A percentile compares a stretch with the other conserved stretches of the same genome.
phyloP scores from a whole-genome alignment of 1,140 invertebrate genomes.

The Laodelphax striatellus region DNA sequence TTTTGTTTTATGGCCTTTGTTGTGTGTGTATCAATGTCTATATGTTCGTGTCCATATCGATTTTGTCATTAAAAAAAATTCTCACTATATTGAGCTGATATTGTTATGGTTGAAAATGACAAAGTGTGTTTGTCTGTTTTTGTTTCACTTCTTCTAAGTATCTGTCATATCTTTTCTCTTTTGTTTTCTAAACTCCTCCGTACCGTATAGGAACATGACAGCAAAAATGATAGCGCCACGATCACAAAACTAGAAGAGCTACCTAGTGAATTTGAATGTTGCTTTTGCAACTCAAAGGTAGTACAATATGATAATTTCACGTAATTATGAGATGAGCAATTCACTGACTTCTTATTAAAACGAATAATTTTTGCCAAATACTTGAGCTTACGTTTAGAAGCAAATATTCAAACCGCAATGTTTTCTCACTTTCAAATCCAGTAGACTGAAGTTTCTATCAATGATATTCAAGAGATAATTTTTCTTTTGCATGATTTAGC shows the following conservation, averaged over 20 bases:
- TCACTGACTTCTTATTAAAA: too few species aligned
- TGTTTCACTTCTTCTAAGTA: constrained; percentile 11
- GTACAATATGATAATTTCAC: constrained; percentile 25
- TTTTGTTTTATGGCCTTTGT: too few species aligned
- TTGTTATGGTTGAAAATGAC: too few species aligned
- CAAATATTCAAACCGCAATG: constrained; percentile 4
- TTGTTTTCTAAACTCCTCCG: constrained; percentile 18
- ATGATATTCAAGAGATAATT: too few species aligned
- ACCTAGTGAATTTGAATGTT: constrained; percentile 89
- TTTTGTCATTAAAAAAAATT: too few species aligned
- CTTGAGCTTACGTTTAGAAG: not conserved
- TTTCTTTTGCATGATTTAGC: too few species aligned
- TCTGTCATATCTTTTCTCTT: constrained; percentile 10
- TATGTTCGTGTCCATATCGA: too few species aligned
- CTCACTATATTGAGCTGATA: too few species aligned
- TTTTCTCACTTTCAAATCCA: constrained; percentile 1
- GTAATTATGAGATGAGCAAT: too few species aligned
- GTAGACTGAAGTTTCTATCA: too few species aligned
- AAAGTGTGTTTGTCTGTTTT: constrained; percentile 1
- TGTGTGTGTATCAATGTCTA: too few species aligned
- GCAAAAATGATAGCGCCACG: constrained; percentile 55
- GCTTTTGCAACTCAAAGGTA: constrained; percentile 92
- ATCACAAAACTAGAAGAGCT: constrained; percentile 61
- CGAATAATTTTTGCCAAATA: not conserved
- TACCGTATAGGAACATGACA: constrained; percentile 44